Percentiles rank a stretch among this genome's conserved stretches.
These are phyloP conservation scores for Aptenodytes patagonicus DNA, from an alignment of 2,113 vertebrate species.

Conservation along the genomic window DNA sequence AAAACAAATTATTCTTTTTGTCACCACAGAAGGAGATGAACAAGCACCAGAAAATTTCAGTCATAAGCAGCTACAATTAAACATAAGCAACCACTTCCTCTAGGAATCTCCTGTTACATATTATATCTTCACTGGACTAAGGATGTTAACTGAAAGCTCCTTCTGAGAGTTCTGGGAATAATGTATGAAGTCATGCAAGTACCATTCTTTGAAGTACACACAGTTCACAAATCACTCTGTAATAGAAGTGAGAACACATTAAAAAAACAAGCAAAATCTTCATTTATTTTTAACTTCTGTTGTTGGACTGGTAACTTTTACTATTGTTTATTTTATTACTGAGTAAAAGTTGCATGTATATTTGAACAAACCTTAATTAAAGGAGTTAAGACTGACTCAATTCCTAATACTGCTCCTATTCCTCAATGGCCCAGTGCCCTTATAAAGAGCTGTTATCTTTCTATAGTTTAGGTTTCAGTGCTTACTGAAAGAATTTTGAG, in stretches of 20 bases:
- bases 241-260: fast-evolving
- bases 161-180: not conserved
- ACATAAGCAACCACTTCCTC: not conserved
- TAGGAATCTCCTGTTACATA: not conserved
- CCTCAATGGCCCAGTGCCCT: not conserved
- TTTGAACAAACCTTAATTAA: not conserved
- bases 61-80: not conserved
- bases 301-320: not conserved
- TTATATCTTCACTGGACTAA: not conserved
- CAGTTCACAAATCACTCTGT: not conserved
- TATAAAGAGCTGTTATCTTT: not conserved
- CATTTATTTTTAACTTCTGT: not conserved
- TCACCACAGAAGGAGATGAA: not conserved
- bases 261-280: not conserved
- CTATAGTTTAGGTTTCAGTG: not conserved
- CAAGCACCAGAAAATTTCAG: not conserved
- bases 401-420: not conserved
- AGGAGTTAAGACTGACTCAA: not conserved
- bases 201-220: not conserved
- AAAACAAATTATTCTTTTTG: not conserved
- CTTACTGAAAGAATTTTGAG: not conserved
- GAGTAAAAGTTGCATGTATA: not conserved
- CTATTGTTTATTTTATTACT: not conserved
- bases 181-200: not conserved
- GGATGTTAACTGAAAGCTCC: not conserved